phyloP scores from a whole-genome alignment of 2,797 vertebrate species.

The Leptatherina wallacei region DNA sequence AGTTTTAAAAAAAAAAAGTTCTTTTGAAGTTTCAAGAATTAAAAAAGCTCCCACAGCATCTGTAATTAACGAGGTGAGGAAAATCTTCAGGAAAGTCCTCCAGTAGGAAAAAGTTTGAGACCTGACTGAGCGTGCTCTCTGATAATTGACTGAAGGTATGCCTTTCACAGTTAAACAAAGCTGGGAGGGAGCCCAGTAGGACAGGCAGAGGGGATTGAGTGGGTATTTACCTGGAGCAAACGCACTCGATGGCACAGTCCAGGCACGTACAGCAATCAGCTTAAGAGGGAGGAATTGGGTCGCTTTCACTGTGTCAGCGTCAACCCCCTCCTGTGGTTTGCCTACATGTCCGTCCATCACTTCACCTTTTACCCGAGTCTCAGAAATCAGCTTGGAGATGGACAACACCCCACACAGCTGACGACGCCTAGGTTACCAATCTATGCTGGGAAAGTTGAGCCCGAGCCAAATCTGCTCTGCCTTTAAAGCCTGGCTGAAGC shows the following conservation, averaged over 20 bases:
- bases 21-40: background rate
- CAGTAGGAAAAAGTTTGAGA: background rate
- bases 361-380: slow-evolving; percentile 13
- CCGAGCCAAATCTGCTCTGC: slow-evolving; percentile 19
- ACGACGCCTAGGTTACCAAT: slow-evolving; percentile 35
- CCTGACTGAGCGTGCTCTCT: background rate
- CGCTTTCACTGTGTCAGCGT: slow-evolving; percentile 35
- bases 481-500: slow-evolving; percentile 25
- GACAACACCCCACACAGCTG: background rate
- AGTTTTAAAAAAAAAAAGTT: background rate
- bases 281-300: slow-evolving; percentile 32
- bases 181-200: slow-evolving; percentile 6
- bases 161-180: slow-evolving; percentile 2
- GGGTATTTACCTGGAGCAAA: slow-evolving; percentile 45
- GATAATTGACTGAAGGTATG: background rate
- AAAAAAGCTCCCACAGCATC: background rate
- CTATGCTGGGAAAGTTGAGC: slow-evolving; percentile 38
- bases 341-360: slow-evolving; percentile 31
- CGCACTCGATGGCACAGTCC: slow-evolving; percentile 25
- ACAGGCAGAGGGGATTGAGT: slow-evolving; percentile 24
- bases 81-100: background rate
- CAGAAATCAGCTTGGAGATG: slow-evolving; percentile 14
- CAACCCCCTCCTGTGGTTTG: slow-evolving; percentile 5
- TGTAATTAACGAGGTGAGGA: background rate
- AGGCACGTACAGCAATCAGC: slow-evolving; percentile 37